Evolutionary conservation across 1,140 invertebrate species (phyloP).

Genomic region (Vanessa tameamea): DNA sequence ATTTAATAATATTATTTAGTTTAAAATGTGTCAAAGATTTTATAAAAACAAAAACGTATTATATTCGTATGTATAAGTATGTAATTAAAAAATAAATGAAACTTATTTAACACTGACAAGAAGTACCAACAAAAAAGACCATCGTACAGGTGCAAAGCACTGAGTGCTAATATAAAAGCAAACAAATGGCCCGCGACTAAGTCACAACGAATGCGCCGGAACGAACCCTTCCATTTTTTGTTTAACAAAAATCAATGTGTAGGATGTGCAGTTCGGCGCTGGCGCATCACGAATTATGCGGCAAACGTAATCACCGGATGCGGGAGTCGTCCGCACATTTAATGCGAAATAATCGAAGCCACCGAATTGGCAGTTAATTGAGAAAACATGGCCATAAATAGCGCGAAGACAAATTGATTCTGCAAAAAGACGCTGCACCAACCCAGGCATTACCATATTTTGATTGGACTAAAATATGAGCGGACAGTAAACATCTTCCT

Average conservation of each 20-base stretch:
- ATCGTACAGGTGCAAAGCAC: conserved; percentile 69
- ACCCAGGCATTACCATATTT: conserved; percentile 66
- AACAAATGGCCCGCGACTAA: conserved; percentile 49
- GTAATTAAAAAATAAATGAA: conserved; percentile 19
- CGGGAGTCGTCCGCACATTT: conserved; percentile 77
- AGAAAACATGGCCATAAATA: conserved; percentile 72
- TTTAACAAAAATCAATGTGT: conserved; percentile 74
- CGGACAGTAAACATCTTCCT: conserved; percentile 62
- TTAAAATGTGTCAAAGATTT: neutral
- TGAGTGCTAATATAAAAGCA: conserved; percentile 55
- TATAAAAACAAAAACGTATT: neutral
- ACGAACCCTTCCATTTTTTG: conserved; percentile 68
- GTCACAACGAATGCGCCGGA: conserved; percentile 42
- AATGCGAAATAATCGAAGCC: conserved; percentile 77
- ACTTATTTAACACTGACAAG: conserved; percentile 48
- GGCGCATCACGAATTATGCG: conserved; percentile 75
- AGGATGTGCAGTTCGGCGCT: conserved; percentile 59
- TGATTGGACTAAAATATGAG: conserved; percentile 70
- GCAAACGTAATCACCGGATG: conserved; percentile 76
- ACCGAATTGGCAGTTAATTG: conserved; percentile 79
- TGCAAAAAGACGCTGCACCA: conserved; percentile 44
- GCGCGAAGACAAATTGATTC: conserved; percentile 68
- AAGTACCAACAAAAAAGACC: conserved; percentile 55
- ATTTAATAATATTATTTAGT: neutral
- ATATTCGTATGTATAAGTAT: neutral